These are phyloP conservation scores for Eclectus roratus DNA, from an alignment of 2,113 vertebrate species.

Conservation along the genomic window DNA sequence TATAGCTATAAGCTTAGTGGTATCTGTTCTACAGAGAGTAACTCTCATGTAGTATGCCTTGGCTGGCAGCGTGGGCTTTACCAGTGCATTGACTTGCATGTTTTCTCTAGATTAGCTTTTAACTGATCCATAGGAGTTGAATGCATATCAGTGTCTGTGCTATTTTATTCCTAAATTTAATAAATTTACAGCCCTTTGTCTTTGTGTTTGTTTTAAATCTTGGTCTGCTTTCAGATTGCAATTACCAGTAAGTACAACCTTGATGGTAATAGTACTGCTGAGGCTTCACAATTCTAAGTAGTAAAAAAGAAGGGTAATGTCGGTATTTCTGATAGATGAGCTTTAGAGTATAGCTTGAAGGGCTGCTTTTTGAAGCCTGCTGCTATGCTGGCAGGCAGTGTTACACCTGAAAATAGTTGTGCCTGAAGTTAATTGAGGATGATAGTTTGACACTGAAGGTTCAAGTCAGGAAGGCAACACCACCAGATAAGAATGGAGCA, in stretches of 20 bases:
- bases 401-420: background rate
- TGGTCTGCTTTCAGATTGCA: background rate
- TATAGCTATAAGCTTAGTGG: background rate
- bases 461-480: background rate
- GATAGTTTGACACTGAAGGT: background rate
- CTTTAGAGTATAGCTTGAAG: background rate
- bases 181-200: background rate
- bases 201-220: background rate
- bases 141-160: background rate
- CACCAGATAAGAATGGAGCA: background rate
- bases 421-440: background rate
- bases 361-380: background rate
- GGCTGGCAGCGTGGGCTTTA: background rate
- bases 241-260: background rate
- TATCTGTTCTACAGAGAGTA: background rate
- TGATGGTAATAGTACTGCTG: background rate
- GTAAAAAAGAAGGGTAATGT: background rate
- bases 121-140: background rate
- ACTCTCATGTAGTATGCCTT: background rate
- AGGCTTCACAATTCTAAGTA: background rate
- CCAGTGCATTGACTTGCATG: rapidly evolving
- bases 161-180: background rate
- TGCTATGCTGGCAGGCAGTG: background rate
- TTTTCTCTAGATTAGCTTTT: background rate
- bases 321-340: background rate